Base-by-base conservation (phyloP, 2,113 vertebrate species). In the Scatophagus argus region DNA sequence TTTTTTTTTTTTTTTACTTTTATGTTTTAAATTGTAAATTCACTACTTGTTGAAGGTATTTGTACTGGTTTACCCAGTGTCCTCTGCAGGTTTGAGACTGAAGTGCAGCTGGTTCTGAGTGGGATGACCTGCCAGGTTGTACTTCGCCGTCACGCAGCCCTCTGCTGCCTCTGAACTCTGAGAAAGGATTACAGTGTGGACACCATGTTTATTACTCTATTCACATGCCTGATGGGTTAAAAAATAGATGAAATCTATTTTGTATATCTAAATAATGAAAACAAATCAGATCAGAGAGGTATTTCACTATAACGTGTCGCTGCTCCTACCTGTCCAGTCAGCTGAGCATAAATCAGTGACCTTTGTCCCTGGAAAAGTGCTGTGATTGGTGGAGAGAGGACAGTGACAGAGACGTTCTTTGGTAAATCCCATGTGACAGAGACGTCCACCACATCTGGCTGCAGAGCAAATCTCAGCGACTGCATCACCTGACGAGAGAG, bases 301-400 rank as follows among this genome's bases (percentile, higher is more conserved):
- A 12, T 31, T 25, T 51, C 12, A 27, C 27, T 54, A 1, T 17
- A 13, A 73, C n/a, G 39, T n/a, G 34, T 1, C 31, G 19, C n/a
- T 70, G 27, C 12, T 52, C 74, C 41, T 76, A 94, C 93, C 93
- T 91, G 5, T 87, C 90, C 91, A 74, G 72, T 89, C 21, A 95
- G 88, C 58, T 93, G 91, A 38, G 87, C 90, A 68, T 94, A 95
- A 73, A 94, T 27, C 63, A 95, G 85, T 51, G 90, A 89, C 75
- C 93, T 90, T 1, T 94, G 93, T 87, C 91, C 91, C 77, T 93
- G 89, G 84, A 94, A 95, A 44, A 95, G 8, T 4, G 85, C 2
- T 23, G 68, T 90, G 61, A 93, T 82, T 21, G 91, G 88, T 49
- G 88, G 90, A 55, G 93, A 94, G 59, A 95, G 83, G 55, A 56